Conservation (phyloP, 2,113 vertebrate genomes). For the Catagonus wagneri region DNA sequence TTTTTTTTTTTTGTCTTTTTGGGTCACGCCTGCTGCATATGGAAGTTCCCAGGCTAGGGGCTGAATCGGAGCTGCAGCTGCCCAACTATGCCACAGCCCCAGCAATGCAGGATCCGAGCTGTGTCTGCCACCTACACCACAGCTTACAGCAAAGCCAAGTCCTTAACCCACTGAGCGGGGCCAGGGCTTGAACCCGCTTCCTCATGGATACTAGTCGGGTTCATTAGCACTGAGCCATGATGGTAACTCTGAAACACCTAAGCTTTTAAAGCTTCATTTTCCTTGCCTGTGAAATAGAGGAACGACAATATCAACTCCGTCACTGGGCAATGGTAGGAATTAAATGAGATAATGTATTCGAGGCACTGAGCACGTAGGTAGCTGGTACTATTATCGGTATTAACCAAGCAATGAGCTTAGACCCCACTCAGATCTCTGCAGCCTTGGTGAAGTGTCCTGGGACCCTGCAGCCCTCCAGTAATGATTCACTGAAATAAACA, state of each 20-base stretch:
- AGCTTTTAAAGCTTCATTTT: constrained; percentile 31
- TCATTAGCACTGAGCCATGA: too few species aligned
- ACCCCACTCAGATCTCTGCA: background rate
- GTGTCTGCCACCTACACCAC: too few species aligned
- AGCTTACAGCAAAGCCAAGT: too few species aligned
- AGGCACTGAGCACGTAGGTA: background rate
- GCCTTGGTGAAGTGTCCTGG: constrained; percentile 28
- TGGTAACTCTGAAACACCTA: background rate
- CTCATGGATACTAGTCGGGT: too few species aligned
- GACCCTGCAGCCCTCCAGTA: constrained; percentile 9
- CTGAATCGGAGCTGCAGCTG: too few species aligned
- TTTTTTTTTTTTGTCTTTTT: too few species aligned
- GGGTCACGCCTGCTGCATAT: too few species aligned
- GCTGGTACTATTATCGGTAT: constrained; percentile 2
- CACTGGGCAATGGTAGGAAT: background rate
- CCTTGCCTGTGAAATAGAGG: constrained; percentile 1
- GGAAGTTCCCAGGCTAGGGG: too few species aligned
- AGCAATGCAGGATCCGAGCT: too few species aligned
- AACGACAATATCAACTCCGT: background rate
- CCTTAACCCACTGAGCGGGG: too few species aligned
- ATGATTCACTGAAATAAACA: constrained; percentile 26
- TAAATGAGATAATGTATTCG: constrained; percentile 36
- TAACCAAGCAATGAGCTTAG: constrained; percentile 47
- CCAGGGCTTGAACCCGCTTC: too few species aligned
- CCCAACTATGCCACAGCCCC: too few species aligned